Evolutionary conservation across 2,888 invertebrate species (phyloP).

Genomic region (Rhingia campestris): DNA sequence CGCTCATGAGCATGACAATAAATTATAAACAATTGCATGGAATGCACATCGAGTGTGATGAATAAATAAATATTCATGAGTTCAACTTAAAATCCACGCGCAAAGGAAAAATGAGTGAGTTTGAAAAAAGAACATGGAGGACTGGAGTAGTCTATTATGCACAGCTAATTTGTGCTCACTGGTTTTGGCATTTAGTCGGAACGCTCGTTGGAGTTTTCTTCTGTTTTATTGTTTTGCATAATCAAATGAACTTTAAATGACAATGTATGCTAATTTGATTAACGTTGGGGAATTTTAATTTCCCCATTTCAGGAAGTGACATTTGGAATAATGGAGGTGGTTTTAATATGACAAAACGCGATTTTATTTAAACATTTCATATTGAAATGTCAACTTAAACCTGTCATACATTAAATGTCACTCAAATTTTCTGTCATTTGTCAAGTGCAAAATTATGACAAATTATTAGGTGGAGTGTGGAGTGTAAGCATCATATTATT

Average conservation of each 20-base stretch:
- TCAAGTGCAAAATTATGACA: too few species aligned
- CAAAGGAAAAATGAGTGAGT: slow-evolving; percentile 8
- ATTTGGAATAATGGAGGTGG: too few species aligned
- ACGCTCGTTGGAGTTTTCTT: too few species aligned
- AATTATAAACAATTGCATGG: slow-evolving; percentile 65
- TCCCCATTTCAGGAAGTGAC: too few species aligned
- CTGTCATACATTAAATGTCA: too few species aligned
- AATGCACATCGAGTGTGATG: slow-evolving; percentile 33
- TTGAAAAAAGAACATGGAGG: not conserved
- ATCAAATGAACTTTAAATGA: slow-evolving; percentile 47
- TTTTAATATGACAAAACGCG: too few species aligned
- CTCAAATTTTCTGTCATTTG: too few species aligned
- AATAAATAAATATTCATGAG: slow-evolving; percentile 62
- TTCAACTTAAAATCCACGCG: slow-evolving; percentile 27
- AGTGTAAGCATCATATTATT: too few species aligned
- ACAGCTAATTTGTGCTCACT: slow-evolving; percentile 3
- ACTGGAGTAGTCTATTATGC: not conserved
- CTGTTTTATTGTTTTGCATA: slow-evolving; percentile 35
- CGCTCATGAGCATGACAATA: slow-evolving; percentile 51
- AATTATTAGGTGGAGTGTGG: too few species aligned
- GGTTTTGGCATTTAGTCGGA: slow-evolving; percentile 10
- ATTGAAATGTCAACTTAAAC: too few species aligned
- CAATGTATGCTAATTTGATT: slow-evolving; percentile 50
- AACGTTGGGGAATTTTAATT: not conserved
- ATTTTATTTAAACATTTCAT: too few species aligned